Evolutionary conservation across 2,113 vertebrate genomes (phyloP).

Genomic region (Anthoscopus minutus): DNA sequence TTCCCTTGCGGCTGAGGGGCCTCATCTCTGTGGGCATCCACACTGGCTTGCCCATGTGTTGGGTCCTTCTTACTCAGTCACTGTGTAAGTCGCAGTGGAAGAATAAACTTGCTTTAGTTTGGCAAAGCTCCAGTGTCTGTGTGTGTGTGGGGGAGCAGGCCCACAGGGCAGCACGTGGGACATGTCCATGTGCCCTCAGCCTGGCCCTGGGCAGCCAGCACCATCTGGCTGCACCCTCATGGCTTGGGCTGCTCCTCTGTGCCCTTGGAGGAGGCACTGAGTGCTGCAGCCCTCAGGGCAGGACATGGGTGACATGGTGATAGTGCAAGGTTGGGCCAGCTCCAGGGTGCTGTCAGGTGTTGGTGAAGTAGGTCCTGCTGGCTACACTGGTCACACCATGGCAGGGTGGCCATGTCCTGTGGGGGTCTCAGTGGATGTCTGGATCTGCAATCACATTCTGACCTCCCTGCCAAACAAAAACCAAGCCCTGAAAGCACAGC

Average conservation of each 20-base stretch:
- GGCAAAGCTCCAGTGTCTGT: neutral
- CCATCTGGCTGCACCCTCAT: rapidly evolving
- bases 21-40: neutral
- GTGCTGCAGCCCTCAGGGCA: rapidly evolving
- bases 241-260: neutral
- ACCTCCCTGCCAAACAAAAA: rapidly evolving
- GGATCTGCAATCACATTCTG: rapidly evolving
- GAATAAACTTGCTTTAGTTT: neutral
- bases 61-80: neutral
- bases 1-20: rapidly evolving
- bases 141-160: neutral
- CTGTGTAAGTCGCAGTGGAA: rapidly evolving
- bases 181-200: rapidly evolving
- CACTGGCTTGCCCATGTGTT: rapidly evolving
- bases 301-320: rapidly evolving
- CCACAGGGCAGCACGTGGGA: neutral
- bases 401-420: rapidly evolving
- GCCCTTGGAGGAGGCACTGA: rapidly evolving
- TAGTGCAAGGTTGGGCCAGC: rapidly evolving
- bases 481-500: rapidly evolving
- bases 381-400: rapidly evolving
- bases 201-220: neutral
- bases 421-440: rapidly evolving
- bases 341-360: neutral
- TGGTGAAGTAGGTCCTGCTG: rapidly evolving